Evolutionary conservation across 2,797 vertebrate species (phyloP).

Genomic region (Emydoidea blandingii): DNA sequence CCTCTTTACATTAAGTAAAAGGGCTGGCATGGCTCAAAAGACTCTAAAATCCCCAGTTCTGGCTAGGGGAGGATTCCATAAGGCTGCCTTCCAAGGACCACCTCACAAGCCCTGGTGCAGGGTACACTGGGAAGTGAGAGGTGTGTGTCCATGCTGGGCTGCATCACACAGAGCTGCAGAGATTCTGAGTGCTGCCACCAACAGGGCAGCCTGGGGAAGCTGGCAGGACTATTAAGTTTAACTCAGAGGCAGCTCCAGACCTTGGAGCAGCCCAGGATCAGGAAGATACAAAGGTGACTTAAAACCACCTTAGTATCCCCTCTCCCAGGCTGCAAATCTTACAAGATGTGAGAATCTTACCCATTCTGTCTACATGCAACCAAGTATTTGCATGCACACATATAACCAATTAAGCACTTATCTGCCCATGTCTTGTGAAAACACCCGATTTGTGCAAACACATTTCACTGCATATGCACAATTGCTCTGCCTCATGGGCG

Average conservation of each 20-base stretch:
- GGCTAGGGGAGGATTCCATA: neutral
- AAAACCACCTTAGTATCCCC: neutral
- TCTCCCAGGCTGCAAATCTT: neutral
- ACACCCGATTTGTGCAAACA: neutral
- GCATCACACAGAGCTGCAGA: neutral
- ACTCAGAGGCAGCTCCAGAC: rapidly evolving
- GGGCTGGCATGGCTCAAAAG: neutral
- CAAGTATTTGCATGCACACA: neutral
- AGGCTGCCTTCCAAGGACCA: neutral
- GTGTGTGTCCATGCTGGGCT: neutral
- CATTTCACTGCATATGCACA: neutral
- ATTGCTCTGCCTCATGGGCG: neutral
- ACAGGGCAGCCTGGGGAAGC: too few relatives aligned
- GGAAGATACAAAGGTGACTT: neutral
- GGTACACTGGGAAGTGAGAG: neutral
- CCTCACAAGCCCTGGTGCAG: neutral
- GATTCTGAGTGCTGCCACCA: neutral
- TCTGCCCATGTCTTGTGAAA: conserved; percentile 20
- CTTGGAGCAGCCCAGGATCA: neutral
- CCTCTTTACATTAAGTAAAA: neutral
- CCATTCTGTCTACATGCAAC: neutral
- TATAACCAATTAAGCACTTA: neutral
- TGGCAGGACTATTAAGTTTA: neutral
- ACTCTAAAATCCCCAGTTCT: neutral
- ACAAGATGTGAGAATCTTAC: neutral